Percentiles rank a stretch among this genome's conserved stretches.
These are phyloP conservation scores for Myotis findleyi DNA, from an alignment of 2,797 vertebrate genomes.

Conservation along the genomic window DNA sequence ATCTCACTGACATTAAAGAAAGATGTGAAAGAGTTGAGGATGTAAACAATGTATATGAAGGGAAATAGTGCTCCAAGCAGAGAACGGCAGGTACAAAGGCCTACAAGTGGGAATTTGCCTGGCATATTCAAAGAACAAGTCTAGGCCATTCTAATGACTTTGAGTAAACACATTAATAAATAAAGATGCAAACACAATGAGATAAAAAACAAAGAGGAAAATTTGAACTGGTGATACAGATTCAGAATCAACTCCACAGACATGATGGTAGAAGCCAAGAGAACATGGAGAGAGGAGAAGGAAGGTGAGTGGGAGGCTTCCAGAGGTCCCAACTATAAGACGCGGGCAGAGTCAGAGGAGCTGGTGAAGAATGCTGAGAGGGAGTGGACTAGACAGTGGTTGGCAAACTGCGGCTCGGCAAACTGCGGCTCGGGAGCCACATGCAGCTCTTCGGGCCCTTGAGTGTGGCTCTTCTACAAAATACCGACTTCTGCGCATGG, in stretches of 20 bases:
- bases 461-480: too few species aligned
- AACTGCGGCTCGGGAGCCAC: too few species aligned
- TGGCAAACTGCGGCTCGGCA: too few species aligned
- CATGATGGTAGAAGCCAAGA: not conserved
- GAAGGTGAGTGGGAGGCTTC: not conserved
- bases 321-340: not conserved
- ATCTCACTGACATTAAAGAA: not conserved
- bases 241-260: not conserved
- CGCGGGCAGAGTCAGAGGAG: not conserved
- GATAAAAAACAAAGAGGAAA: not conserved
- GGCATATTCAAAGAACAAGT: not conserved
- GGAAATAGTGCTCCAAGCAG: not conserved
- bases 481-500: too few species aligned
- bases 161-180: not conserved
- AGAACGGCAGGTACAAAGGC: not conserved
- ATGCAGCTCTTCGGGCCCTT: too few species aligned
- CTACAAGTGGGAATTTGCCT: not conserved
- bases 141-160: not conserved
- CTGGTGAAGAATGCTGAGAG: not conserved
- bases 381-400: not conserved
- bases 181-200: not conserved
- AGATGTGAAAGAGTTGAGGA: not conserved
- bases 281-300: not conserved
- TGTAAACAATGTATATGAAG: rapidly evolving
- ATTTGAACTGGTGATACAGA: not conserved